These are phyloP conservation scores for Origma solitaria DNA, from an alignment of 2,113 vertebrate genomes.

Conservation along the genomic window DNA sequence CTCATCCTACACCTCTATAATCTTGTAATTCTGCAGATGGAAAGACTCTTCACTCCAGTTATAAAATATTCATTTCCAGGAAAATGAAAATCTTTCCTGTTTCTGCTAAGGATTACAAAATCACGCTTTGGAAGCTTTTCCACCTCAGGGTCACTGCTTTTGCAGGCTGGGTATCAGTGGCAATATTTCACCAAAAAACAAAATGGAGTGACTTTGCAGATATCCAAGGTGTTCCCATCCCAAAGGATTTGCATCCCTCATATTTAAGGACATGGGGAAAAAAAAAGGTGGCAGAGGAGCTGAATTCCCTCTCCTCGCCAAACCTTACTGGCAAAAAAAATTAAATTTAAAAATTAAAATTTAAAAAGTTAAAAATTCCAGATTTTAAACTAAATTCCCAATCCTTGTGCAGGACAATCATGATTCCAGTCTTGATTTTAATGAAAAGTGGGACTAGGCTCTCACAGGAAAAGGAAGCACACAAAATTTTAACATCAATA, in stretches of 20 bases:
- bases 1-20: not conserved
- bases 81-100: not conserved
- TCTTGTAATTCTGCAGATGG: not conserved
- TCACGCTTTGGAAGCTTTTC: not conserved
- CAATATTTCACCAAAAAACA: not conserved
- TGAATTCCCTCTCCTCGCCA: not conserved
- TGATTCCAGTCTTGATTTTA: not conserved
- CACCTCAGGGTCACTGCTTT: not conserved
- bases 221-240: not conserved
- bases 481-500: not conserved
- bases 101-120: not conserved
- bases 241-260: not conserved
- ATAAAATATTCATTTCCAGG: not conserved
- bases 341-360: too few relatives aligned
- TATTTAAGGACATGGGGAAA: not conserved
- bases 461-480: not conserved
- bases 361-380: too few relatives aligned
- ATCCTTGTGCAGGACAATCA: not conserved
- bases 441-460: not conserved
- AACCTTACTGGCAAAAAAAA: too few relatives aligned
- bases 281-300: not conserved
- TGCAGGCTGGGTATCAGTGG: accelerated
- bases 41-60: not conserved
- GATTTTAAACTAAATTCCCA: not conserved
- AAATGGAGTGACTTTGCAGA: not conserved